A percentile compares a stretch with the other conserved stretches of the same genome.
Evolutionary conservation across 1,140 invertebrate species (phyloP).

Genomic region (Apis laboriosa): DNA sequence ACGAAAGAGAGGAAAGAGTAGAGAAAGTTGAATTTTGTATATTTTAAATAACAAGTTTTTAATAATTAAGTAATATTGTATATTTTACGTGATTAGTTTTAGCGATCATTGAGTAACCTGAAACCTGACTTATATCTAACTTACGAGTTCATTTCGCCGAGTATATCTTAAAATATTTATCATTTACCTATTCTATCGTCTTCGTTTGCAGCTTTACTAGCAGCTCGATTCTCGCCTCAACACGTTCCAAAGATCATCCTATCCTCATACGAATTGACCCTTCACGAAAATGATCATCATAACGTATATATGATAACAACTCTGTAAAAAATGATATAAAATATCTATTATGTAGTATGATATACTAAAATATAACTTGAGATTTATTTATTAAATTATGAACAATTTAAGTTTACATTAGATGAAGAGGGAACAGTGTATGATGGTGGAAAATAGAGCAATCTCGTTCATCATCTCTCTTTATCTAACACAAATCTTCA

Average conservation of each 20-base stretch:
- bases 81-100: conserved; percentile 59
- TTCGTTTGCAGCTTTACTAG: not conserved
- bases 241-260: not conserved
- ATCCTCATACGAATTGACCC: not conserved
- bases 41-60: no score
- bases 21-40: conserved; percentile 16
- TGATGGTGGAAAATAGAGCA: no score
- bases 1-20: not conserved
- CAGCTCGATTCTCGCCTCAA: not conserved
- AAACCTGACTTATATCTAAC: conserved; percentile 56
- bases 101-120: conserved; percentile 46
- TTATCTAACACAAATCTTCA: no score
- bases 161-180: conserved; percentile 62
- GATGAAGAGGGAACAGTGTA: no score
- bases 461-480: no score
- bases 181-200: conserved; percentile 10
- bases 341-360: no score
- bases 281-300: not conserved
- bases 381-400: no score
- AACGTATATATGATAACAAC: no score
- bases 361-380: no score
- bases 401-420: no score
- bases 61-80: conserved; percentile 20
- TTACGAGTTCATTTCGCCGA: conserved; percentile 54
- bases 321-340: no score